Conservation (phyloP, 1,140 invertebrate genomes). For the Cydia fagiglandana region DNA sequence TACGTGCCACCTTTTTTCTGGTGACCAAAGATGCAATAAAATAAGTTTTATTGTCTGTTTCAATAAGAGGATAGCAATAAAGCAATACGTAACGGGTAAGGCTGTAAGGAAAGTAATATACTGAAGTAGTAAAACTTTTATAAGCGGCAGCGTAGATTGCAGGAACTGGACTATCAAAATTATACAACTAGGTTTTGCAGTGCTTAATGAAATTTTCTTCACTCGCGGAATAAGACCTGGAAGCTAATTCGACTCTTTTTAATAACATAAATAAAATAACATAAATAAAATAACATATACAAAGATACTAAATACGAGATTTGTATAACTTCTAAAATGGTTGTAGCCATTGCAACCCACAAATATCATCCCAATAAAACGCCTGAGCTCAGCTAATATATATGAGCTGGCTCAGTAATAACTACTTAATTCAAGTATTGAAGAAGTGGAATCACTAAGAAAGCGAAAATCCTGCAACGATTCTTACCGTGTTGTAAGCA, state of each 20-base stretch:
- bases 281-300: background rate
- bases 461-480: too few species aligned
- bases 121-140: slow-evolving; percentile 25
- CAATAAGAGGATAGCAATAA: background rate
- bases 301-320: too few species aligned
- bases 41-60: slow-evolving; percentile 14
- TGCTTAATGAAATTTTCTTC: slow-evolving; percentile 18
- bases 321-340: too few species aligned
- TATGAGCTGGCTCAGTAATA: too few species aligned
- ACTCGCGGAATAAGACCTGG: slow-evolving; percentile 3
- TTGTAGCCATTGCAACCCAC: too few species aligned
- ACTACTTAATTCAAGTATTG: too few species aligned
- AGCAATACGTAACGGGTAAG: slow-evolving; percentile 15
- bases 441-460: too few species aligned
- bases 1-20: background rate
- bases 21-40: slow-evolving; percentile 16
- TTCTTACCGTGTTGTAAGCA: too few species aligned
- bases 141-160: slow-evolving; percentile 13
- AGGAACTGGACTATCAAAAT: background rate
- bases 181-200: slow-evolving; percentile 2
- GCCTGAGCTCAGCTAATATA: too few species aligned
- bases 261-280: background rate
- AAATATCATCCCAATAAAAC: too few species aligned
- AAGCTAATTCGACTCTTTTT: background rate
- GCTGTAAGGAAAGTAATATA: slow-evolving; percentile 10